Evolutionary conservation across 2,888 invertebrate genomes (phyloP), one percentile per base, ranked within the genome.

Genomic region (Xestoiulus laeticollis): DNA sequence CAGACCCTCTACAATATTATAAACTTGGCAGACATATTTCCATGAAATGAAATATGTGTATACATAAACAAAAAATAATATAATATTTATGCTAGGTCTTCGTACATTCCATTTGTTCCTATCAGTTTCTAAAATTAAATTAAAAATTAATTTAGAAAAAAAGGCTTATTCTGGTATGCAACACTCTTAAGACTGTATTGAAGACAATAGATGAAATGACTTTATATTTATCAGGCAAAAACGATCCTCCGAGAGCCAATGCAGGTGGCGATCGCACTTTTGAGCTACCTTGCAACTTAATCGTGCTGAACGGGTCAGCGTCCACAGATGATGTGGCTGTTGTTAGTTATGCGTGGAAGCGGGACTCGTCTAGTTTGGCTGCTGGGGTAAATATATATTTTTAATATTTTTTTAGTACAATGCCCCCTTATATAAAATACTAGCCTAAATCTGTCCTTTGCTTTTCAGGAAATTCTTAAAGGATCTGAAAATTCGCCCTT

Each of bases 281-380:
- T 0, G 94, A 94, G 84, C 92, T 97, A 86, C 98, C 98, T 0
- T 92, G 95, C 4, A 94, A 94, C 68, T 95, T 96, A 26, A 94
- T 98, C 12, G 94, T 95, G 86, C 93, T 98, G 87, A 97, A 98
- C 92, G 98, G 98, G 0, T 95, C 96, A 0, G 93, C 94, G 89
- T 98, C 98, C 0, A 94, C 94, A 26, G 98, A 98, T 91, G 98
- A 98, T 93, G 94, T 97, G 91, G 95, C 95, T 16, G 96, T 98
- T 88, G 95, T 95, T 0, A 94, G 95, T 87, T 98, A 97, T 94
- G 93, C 94, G 88, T 98, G 98, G 98, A 94, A 94, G 0, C 93
- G 97, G 68, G 95, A 88, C 93, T 95, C 89, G 94, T 96, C 91
- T 26, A 93, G 93, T 44, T 93, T 97, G 48, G 98, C 98, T 0